These are phyloP conservation scores for Struthidea cinerea DNA, from an alignment of 2,113 vertebrate species.

Conservation along the genomic window DNA sequence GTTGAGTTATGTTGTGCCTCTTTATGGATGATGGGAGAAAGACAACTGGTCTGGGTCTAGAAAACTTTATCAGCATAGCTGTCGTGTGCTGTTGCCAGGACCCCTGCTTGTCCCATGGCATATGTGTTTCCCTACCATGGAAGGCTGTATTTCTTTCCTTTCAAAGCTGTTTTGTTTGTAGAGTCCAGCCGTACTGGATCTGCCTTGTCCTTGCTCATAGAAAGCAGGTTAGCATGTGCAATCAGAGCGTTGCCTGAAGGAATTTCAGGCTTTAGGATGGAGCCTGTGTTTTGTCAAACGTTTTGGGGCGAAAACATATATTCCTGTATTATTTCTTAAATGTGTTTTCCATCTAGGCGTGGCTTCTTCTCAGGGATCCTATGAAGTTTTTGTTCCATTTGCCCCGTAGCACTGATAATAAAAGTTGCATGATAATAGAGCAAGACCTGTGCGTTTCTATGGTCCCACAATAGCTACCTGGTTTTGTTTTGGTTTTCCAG, in stretches of 20 bases:
- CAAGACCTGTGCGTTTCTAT: neutral
- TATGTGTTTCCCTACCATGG: neutral
- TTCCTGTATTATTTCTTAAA: neutral
- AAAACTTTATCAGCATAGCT: neutral
- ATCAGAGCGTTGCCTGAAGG: neutral
- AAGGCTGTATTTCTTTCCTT: neutral
- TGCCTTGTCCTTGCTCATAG: neutral
- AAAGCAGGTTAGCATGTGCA: neutral
- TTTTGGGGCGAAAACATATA: neutral
- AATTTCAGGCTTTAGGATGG: neutral
- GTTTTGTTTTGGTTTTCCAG: neutral
- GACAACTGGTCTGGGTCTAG: neutral
- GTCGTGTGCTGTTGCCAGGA: neutral
- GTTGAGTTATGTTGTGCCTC: neutral
- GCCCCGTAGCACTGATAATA: accelerated
- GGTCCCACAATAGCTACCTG: neutral
- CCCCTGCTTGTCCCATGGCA: accelerated
- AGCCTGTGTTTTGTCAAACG: neutral
- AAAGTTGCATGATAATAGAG: neutral
- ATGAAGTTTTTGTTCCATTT: neutral
- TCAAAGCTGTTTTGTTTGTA: neutral
- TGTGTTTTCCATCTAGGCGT: neutral
- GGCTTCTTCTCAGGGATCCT: neutral
- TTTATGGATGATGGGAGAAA: neutral
- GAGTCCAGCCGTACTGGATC: neutral